Conservation (phyloP, 2,888 invertebrate genomes). For the Stenurella melanura region DNA sequence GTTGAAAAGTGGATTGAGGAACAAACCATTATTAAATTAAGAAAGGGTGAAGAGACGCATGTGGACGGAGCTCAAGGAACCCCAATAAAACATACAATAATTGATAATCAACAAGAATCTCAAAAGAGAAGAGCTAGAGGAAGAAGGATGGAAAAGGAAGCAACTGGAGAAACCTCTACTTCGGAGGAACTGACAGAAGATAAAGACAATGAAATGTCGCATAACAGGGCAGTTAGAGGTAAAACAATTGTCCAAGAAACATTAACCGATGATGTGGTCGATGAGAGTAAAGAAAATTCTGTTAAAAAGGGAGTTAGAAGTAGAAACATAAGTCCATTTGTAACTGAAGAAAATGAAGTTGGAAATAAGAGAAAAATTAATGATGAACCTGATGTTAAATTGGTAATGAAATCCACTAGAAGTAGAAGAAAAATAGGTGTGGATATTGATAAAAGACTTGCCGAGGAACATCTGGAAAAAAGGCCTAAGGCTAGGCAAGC, state of each 20-base stretch:
- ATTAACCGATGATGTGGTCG: not conserved
- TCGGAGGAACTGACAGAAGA: not conserved
- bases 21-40: slow-evolving; percentile 42
- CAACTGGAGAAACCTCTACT: slow-evolving; percentile 18
- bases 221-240: too few relatives aligned
- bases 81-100: slow-evolving; percentile 5
- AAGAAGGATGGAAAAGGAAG: not conserved
- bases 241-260: too few relatives aligned
- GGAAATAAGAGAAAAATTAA: not conserved
- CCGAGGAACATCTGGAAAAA: not conserved
- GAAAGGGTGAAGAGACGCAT: not conserved
- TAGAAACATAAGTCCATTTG: not conserved
- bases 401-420: slow-evolving; percentile 29
- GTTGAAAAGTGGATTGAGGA: slow-evolving; percentile 58
- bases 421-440: slow-evolving; percentile 1
- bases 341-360: not conserved
- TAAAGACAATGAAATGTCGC: too few relatives aligned
- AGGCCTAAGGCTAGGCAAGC: not conserved
- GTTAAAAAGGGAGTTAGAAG: slow-evolving; percentile 20
- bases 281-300: not conserved
- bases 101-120: not conserved
- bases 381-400: not conserved
- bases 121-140: slow-evolving; percentile 9
- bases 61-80: not conserved
- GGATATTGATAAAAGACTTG: not conserved